Evolutionary conservation across 2,888 invertebrate genomes (phyloP).

Genomic region (Sinotaia quadrata): DNA sequence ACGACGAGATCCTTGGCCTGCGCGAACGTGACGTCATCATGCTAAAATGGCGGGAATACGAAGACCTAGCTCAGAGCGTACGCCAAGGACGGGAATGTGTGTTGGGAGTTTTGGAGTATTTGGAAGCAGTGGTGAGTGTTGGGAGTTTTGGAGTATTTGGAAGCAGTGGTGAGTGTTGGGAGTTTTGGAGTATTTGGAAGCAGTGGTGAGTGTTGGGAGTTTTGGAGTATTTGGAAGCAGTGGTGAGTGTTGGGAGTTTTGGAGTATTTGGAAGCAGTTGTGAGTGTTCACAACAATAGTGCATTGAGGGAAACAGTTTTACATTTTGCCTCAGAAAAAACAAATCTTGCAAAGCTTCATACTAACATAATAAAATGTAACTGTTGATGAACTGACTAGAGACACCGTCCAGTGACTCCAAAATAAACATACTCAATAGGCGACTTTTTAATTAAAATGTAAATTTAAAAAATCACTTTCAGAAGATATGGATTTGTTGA

Average conservation of each 20-base stretch:
- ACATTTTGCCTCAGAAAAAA: no score
- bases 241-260: not conserved
- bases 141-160: not conserved
- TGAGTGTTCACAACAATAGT: not conserved
- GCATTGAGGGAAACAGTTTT: no score
- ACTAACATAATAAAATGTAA: no score
- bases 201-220: not conserved
- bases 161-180: not conserved
- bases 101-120: slow-evolving; percentile 23
- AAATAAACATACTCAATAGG: no score
- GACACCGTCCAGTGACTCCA: no score
- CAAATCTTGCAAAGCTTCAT: no score
- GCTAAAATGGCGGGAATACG: slow-evolving; percentile 33
- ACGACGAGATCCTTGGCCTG: slow-evolving; percentile 35
- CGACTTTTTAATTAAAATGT: no score
- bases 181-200: slow-evolving; percentile 1
- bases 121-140: slow-evolving; percentile 28
- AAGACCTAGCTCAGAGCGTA: slow-evolving; percentile 4
- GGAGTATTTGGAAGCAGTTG: not conserved
- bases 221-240: no score
- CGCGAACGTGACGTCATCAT: slow-evolving; percentile 33
- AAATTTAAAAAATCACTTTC: no score
- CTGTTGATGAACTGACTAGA: no score
- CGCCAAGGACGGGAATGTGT: slow-evolving; percentile 2
- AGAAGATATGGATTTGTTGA: no score